A percentile compares a stretch with the other conserved stretches of the same genome.
Conservation (phyloP, 2,113 vertebrate genomes). For the Struthidea cinerea region DNA sequence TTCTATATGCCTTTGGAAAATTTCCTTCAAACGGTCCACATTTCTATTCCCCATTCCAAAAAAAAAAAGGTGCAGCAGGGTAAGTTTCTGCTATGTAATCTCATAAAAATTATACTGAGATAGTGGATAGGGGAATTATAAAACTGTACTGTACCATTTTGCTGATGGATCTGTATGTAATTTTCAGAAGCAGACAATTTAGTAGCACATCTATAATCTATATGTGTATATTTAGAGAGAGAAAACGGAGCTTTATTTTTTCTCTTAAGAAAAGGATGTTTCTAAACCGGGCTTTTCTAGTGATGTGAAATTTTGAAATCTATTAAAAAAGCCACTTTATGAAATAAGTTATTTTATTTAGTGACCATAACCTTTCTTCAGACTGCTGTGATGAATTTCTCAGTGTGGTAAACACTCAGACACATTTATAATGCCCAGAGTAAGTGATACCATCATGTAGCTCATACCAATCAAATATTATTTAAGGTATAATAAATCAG, state of each 20-base stretch:
- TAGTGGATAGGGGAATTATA: background rate
- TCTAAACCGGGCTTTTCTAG: background rate
- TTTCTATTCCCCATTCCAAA: background rate
- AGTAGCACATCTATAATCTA: background rate
- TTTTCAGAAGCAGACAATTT: background rate
- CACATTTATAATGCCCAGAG: background rate
- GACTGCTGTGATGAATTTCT: background rate
- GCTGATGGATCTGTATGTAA: background rate
- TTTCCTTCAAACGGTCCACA: background rate
- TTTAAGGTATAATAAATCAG: conserved; percentile 50
- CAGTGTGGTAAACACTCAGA: background rate
- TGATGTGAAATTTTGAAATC: background rate
- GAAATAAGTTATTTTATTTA: background rate
- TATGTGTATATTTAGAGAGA: background rate
- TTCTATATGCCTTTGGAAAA: background rate
- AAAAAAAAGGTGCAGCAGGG: background rate
- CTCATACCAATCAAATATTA: conserved; percentile 41
- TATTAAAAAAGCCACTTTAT: background rate
- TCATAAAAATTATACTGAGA: background rate
- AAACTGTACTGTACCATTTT: background rate
- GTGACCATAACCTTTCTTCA: background rate
- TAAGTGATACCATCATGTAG: background rate
- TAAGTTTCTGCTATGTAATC: background rate
- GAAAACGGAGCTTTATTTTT: background rate
- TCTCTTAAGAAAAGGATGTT: background rate